phyloP scores from a whole-genome alignment of 1,140 invertebrate genomes.

The Stenopsyche tienmushanensis region DNA sequence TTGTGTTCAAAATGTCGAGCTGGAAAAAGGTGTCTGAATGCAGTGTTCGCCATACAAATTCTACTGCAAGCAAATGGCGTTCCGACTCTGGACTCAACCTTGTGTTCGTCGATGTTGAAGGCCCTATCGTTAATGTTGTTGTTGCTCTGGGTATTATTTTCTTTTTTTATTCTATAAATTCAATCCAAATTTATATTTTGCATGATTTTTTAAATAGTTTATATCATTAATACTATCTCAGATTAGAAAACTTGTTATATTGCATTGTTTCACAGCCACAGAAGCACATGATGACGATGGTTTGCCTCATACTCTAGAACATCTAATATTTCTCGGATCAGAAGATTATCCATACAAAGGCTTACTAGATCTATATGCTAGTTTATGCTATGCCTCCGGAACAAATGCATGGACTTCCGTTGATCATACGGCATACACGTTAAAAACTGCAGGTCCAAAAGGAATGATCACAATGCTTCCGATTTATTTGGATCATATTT shows the following conservation, averaged over 20 bases:
- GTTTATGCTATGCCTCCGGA: conserved; percentile 83
- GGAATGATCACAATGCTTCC: conserved; percentile 87
- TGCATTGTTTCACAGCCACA: conserved; percentile 80
- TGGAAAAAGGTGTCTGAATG: too few relatives aligned
- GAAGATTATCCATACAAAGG: conserved; percentile 89
- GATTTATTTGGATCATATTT: conserved; percentile 87
- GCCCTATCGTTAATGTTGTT: conserved; percentile 83
- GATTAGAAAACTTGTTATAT: too few relatives aligned
- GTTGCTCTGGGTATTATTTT: conserved; percentile 74
- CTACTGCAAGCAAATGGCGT: too few relatives aligned
- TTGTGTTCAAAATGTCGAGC: too few relatives aligned
- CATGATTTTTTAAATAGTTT: too few relatives aligned
- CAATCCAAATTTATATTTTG: too few relatives aligned
- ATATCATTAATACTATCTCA: too few relatives aligned
- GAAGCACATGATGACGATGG: conserved; percentile 91
- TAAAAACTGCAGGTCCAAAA: conserved; percentile 81
- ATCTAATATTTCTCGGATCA: conserved; percentile 88
- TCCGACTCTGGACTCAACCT: conserved; percentile 79
- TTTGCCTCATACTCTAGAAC: conserved; percentile 88
- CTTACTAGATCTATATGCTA: conserved; percentile 83
- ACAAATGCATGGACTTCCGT: conserved; percentile 85
- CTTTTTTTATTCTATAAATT: too few relatives aligned
- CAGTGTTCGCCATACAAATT: too few relatives aligned
- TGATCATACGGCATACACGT: conserved; percentile 88
- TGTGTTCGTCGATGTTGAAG: conserved; percentile 79